phyloP scores from a whole-genome alignment of 2,888 invertebrate genomes.

The Sphaeridia pumilis region DNA sequence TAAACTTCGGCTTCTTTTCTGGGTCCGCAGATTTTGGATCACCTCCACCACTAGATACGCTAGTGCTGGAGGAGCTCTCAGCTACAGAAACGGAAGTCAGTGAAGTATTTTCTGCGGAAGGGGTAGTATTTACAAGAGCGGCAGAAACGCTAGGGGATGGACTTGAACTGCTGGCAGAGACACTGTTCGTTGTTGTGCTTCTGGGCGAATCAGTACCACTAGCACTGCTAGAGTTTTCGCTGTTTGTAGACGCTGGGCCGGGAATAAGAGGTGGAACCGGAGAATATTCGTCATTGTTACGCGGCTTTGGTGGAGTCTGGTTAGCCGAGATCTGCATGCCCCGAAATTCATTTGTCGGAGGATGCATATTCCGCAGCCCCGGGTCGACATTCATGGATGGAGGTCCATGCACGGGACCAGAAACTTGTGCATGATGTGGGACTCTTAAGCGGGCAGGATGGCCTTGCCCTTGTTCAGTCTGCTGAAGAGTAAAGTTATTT shows the following conservation, averaged over 20 bases:
- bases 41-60: slow-evolving; percentile 1
- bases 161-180: slow-evolving; percentile 18
- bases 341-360: slow-evolving; percentile 17
- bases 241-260: slow-evolving; percentile 14
- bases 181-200: slow-evolving; percentile 5
- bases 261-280: slow-evolving; percentile 21
- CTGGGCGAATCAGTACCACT: slow-evolving; percentile 11
- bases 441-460: too few species aligned
- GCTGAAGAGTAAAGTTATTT: too few species aligned
- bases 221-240: slow-evolving; percentile 15
- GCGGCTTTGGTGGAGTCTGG: slow-evolving; percentile 21
- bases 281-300: slow-evolving; percentile 26
- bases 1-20: slow-evolving; percentile 52
- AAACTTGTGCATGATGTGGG: slow-evolving; percentile 16
- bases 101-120: background rate
- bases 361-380: slow-evolving; percentile 21
- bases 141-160: slow-evolving; percentile 16
- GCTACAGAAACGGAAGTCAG: background rate
- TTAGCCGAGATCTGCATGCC: slow-evolving; percentile 12
- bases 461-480: too few species aligned
- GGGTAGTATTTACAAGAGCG: background rate
- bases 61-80: slow-evolving; percentile 10
- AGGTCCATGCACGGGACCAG: slow-evolving; percentile 17
- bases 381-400: too few species aligned
- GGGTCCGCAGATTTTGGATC: slow-evolving; percentile 18